Base-by-base conservation (phyloP, 30 jellyfish, hydroid and myxozoan species). In the Sanderia malayensis region DNA sequence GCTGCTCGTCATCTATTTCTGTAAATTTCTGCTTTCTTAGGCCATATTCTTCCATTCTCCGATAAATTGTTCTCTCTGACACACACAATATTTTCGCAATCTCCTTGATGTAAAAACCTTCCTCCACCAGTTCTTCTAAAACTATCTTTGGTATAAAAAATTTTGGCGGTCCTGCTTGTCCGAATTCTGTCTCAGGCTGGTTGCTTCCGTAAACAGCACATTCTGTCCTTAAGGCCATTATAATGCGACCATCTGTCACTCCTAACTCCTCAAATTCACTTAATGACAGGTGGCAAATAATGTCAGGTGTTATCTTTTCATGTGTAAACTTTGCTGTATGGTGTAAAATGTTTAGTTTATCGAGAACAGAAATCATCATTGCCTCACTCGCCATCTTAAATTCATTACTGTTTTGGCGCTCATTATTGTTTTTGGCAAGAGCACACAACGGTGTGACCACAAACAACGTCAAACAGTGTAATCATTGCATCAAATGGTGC, bases 161-260 rank as follows among this genome's bases (percentile, higher is more conserved):
- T 49, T 72, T 62, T 27, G 94, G 82, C 18, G 94, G 90, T 23
- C 94, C 94, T 9, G 60, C 76, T 4, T 55, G 45, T 19, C 67
- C 73, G 31, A 31, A 31, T 27, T 20, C 30, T n/a, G 20, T 62
- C 7, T 22, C 57, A 6, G 84, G 78, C 70, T 55, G 77, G 22
- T 1, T 18, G 3, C 22, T 24, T 34, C 92, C 80, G 32, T 24
- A 70, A 24, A 45, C 33, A 22, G 57, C 27, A 27, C 86, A 58
- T 21, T 46, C 21, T 19, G 60, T 32, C 45, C 75, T 52, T 70
- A 80, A 49, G 52, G 49, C 75, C 94, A 82, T 79, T 20, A 79
- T 67, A 20, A 18, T 2, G 20, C 57, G 8, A 0, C 44, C 20
- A 23, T 82, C 72, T 71, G 88, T 71, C 2, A 58, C 27, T 33